phyloP scores from a whole-genome alignment of 2,113 vertebrate species.

The Lathamus discolor region DNA sequence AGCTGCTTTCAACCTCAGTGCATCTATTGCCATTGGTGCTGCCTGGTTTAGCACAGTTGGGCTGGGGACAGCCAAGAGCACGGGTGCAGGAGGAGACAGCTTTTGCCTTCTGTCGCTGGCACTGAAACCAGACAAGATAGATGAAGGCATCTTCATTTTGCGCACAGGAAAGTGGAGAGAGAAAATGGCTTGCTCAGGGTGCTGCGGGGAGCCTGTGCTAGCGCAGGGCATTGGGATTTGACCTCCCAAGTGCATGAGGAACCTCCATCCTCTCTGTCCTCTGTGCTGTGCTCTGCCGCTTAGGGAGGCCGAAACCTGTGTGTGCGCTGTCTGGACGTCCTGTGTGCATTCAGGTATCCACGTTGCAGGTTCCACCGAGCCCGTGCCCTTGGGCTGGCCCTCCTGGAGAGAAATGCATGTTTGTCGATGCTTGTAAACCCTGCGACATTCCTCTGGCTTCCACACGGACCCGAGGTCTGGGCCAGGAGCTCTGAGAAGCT shows the following conservation, averaged over 20 bases:
- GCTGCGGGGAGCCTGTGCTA: not conserved
- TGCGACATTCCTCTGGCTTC: slow-evolving; percentile 44
- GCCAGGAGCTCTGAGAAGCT: slow-evolving; percentile 23
- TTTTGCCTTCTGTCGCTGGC: not conserved
- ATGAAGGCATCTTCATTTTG: not conserved
- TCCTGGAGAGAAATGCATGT: not conserved
- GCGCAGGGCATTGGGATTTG: not conserved
- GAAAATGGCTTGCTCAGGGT: not conserved
- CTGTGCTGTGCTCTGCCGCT: not conserved
- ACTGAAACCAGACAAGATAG: not conserved
- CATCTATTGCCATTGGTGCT: not conserved
- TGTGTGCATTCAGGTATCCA: not conserved
- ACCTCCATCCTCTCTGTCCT: not conserved
- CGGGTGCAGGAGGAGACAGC: not conserved
- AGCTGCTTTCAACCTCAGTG: not conserved
- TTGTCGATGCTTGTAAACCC: not conserved
- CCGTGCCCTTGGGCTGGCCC: not conserved
- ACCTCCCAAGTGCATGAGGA: not conserved
- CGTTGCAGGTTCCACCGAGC: not conserved
- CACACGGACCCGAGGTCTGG: slow-evolving; percentile 1
- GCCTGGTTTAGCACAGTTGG: not conserved
- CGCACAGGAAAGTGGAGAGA: not conserved
- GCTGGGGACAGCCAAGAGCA: not conserved
- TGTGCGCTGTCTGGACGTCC: fast-evolving
- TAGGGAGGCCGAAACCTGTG: not conserved